A percentile compares a stretch with the other conserved stretches of the same genome.
These are phyloP conservation scores for Sapajus apella DNA, from an alignment of 2,113 vertebrate species.

Conservation along the genomic window DNA sequence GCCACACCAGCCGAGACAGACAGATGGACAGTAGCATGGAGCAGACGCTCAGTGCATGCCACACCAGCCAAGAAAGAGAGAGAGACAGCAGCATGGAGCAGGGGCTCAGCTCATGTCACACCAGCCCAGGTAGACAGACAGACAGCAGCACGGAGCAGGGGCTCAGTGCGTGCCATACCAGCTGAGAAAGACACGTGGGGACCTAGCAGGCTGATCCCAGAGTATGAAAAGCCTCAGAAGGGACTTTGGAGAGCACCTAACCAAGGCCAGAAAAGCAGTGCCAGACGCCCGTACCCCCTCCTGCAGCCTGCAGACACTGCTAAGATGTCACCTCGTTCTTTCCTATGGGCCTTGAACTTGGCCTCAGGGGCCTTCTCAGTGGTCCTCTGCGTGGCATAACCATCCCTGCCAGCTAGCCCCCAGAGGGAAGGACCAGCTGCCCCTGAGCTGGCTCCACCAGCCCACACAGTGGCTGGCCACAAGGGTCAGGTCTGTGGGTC, in stretches of 20 bases:
- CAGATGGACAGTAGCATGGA: too few species aligned
- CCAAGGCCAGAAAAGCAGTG: not conserved
- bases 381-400: rapidly evolving
- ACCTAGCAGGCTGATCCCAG: not conserved
- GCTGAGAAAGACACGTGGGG: not conserved
- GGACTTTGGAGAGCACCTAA: not conserved
- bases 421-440: too few species aligned
- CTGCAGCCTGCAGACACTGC: not conserved
- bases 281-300: not conserved
- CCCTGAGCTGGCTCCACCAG: not conserved
- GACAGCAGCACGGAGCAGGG: too few species aligned
- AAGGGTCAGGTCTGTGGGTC: too few species aligned
- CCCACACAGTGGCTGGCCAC: rapidly evolving
- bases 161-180: too few species aligned
- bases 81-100: not conserved
- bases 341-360: not conserved
- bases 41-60: rapidly evolving
- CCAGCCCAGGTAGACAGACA: too few species aligned
- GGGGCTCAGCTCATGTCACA: rapidly evolving
- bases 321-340: not conserved
- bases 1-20: too few species aligned
- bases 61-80: not conserved
- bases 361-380: not conserved
- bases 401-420: not conserved
- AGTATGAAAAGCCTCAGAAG: not conserved